A percentile compares a stretch with the other conserved stretches of the same genome.
Evolutionary conservation across 2,888 invertebrate species (phyloP).

Genomic region (Machimus atricapillus): DNA sequence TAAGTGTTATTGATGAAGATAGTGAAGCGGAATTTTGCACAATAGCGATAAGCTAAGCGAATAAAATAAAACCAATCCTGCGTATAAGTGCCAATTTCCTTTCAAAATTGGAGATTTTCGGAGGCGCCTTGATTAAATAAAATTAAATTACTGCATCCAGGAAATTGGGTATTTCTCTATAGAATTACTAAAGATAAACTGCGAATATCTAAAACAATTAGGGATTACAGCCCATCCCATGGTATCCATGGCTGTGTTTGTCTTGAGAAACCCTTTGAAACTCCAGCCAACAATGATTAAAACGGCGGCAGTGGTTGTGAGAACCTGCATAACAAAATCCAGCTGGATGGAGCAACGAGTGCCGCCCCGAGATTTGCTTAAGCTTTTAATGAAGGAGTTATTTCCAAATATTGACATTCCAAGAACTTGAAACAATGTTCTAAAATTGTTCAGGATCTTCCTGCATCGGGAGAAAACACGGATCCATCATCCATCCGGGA

Average conservation of each 20-base stretch:
- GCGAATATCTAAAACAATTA: background rate
- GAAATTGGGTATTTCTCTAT: background rate
- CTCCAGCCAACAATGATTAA: conserved; percentile 2
- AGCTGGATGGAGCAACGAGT: background rate
- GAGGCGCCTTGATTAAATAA: background rate
- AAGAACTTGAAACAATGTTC: conserved; percentile 34
- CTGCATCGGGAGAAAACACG: background rate
- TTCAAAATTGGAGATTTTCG: background rate
- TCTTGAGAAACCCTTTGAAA: conserved; percentile 1
- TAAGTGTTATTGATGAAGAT: too few species aligned
- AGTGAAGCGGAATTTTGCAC: too few species aligned
- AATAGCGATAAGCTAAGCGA: too few species aligned
- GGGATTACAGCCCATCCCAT: background rate
- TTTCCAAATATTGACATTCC: conserved; percentile 34
- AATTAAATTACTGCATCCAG: background rate
- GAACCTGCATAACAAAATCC: conserved; percentile 20
- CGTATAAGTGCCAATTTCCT: background rate
- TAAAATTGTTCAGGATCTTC: conserved; percentile 6
- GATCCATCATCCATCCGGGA: background rate
- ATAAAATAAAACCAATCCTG: background rate
- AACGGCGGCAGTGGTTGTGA: background rate
- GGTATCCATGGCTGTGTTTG: background rate
- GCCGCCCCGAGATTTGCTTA: conserved; percentile 23
- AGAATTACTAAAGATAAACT: conserved; percentile 8
- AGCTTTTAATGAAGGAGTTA: conserved; percentile 36